Conservation (phyloP, 2,797 vertebrate genomes). For the Typhlichthys eigenmanni region DNA sequence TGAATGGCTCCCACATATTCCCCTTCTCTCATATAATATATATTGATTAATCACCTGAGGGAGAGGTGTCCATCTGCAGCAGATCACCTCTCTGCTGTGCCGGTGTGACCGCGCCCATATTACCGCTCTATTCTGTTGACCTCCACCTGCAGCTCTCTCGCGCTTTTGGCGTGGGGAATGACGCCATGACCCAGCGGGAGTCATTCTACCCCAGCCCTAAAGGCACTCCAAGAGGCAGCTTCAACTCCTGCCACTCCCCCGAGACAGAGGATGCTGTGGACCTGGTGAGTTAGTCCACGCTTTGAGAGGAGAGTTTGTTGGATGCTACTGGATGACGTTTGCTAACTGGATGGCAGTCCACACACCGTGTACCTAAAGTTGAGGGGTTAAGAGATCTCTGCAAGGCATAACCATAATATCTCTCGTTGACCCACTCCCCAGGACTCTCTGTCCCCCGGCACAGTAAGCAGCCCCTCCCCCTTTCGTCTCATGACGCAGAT, state of each 20-base stretch:
- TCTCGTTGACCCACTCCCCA: slow-evolving; percentile 46
- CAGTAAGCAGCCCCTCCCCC: slow-evolving; percentile 80
- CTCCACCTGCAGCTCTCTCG: slow-evolving; percentile 57
- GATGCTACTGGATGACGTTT: neutral
- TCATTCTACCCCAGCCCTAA: slow-evolving; percentile 74
- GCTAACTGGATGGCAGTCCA: neutral
- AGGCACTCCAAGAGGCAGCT: slow-evolving; percentile 74
- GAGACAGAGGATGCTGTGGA: slow-evolving; percentile 73
- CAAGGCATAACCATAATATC: neutral
- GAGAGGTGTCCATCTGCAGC: too few species aligned
- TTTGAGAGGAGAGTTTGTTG: neutral
- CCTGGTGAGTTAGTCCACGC: slow-evolving; percentile 61
- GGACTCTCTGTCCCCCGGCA: slow-evolving; percentile 84
- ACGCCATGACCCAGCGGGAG: slow-evolving; percentile 62
- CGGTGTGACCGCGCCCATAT: too few species aligned
- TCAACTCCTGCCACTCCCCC: slow-evolving; percentile 79
- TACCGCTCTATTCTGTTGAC: neutral
- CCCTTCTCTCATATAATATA: too few species aligned
- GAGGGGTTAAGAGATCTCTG: neutral
- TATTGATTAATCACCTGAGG: too few species aligned
- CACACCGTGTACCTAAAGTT: neutral
- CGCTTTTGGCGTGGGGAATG: slow-evolving; percentile 60
- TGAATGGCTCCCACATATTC: too few species aligned
- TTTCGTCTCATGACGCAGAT: slow-evolving; percentile 81
- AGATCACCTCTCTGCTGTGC: too few species aligned